Conservation (phyloP, 2,888 invertebrate species). For the Epistrophe eligans region DNA sequence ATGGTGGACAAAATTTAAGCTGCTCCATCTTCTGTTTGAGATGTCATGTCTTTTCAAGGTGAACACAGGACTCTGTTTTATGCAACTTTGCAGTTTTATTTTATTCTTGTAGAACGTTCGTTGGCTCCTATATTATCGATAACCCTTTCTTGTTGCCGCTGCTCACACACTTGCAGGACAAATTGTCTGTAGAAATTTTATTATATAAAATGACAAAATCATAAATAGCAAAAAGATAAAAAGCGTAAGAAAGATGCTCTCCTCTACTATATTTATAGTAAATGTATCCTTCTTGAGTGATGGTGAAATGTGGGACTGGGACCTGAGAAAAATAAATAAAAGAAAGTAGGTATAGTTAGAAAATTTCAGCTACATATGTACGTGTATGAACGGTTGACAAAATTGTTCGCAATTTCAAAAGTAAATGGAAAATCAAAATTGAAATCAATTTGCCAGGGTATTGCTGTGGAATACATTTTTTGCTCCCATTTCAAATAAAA, state of each 20-base stretch:
- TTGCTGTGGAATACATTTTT: conserved; percentile 66
- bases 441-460: conserved; percentile 66
- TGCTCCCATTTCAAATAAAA: conserved; percentile 59
- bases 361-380: conserved; percentile 42
- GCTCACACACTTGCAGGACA: conserved; percentile 32
- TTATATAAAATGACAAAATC: conserved; percentile 59
- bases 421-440: conserved; percentile 75
- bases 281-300: not conserved
- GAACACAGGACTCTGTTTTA: conserved; percentile 1
- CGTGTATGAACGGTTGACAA: conserved; percentile 47
- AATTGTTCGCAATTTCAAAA: conserved; percentile 66
- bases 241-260: not conserved
- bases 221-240: conserved; percentile 38
- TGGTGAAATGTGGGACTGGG: not conserved
- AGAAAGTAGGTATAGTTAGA: conserved; percentile 7
- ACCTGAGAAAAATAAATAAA: conserved; percentile 15
- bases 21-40: not conserved
- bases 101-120: not conserved
- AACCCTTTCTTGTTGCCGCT: conserved; percentile 47
- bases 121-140: conserved; percentile 53
- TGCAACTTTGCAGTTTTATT: conserved; percentile 34
- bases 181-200: conserved; percentile 66
- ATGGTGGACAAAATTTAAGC: conserved; percentile 5
- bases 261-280: too few relatives aligned
- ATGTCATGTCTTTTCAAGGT: conserved; percentile 36